Base-by-base conservation (phyloP, 2,888 invertebrate genomes). In the Sclerodermus sp. region DNA sequence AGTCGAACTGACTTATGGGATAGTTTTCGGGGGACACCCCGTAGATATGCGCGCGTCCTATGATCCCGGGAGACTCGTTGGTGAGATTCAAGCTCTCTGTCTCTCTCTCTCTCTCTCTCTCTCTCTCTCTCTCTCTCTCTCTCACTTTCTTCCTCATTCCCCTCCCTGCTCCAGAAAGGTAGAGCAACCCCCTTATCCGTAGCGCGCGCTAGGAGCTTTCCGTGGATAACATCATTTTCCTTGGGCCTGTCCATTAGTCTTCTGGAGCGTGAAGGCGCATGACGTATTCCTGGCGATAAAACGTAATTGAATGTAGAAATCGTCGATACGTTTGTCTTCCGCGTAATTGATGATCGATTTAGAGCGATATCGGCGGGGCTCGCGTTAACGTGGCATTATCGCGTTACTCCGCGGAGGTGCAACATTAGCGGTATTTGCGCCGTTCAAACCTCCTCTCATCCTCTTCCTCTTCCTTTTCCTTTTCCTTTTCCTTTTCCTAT, bases 61-160 rank as follows among this genome's bases (percentile, higher is more conserved):
- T 41, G 31, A 17, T 39, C 15, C 13, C 18, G 5, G 15, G 34
- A 15, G 39, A 13, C 42, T 23, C n/a, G 15, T 15, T 23, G 1
- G 30, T 36, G 30, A 39, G n/a, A 43, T 31, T n/a, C 37, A 12
- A 9, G 1, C 29, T 39, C 8, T 31, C 43, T 47, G 14, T 13
- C 39, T 29, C 17, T 30, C 32, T 36, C 38, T 30, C 46, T 42
- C 34, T 36, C 30, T 37, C 47, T 47, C 56, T 43, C 42, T 46
- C 32, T 13, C 39, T 29, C 17, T 30, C 32, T 36, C 38, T 30
- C 46, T 42, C 34, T 36, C 30, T 37, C 47, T 47, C 56, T 42
- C 38, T 40, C 30, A 34, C 40, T 32, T 39, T 44, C 42, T 39
- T 9, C 37, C 15, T 31, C 32, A 13, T 34, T 32, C 30, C 10